Percentiles rank a stretch among this genome's conserved stretches.
Conservation (phyloP, 2,888 invertebrate genomes). For the Pantelozetes paolii region DNA sequence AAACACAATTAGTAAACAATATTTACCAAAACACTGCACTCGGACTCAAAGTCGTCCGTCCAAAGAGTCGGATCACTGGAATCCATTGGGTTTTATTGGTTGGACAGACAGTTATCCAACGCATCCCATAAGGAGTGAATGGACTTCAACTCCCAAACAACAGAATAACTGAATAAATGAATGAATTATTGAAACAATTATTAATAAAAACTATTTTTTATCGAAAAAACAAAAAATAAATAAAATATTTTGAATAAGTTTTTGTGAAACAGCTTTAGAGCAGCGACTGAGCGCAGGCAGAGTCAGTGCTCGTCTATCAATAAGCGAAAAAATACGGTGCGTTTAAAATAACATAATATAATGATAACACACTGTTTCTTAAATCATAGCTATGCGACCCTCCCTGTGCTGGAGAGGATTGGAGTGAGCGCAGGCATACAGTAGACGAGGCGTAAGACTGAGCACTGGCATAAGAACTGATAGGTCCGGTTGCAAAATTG, state of each 20-base stretch:
- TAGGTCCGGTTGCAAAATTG: conserved; percentile 23
- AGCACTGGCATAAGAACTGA: not conserved
- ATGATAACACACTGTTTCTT: conserved; percentile 1
- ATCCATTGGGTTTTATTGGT: conserved; percentile 5
- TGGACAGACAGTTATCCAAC: conserved; percentile 21
- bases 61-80: not conserved
- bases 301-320: not conserved
- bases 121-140: conserved; percentile 19
- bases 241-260: too few relatives aligned
- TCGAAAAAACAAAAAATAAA: too few relatives aligned
- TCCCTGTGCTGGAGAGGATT: not conserved
- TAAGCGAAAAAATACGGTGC: not conserved
- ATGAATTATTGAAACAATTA: not conserved
- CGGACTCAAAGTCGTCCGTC: not conserved
- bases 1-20: not conserved
- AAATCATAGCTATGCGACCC: not conserved
- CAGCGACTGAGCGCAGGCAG: not conserved
- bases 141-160: not conserved
- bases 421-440: not conserved
- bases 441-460: not conserved
- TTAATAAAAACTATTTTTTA: not conserved
- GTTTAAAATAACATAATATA: not conserved
- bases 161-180: not conserved
- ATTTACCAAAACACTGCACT: conserved; percentile 11
- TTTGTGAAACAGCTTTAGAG: too few relatives aligned